Base-by-base conservation (phyloP, 2,888 invertebrate genomes). In the Arge pagana region DNA sequence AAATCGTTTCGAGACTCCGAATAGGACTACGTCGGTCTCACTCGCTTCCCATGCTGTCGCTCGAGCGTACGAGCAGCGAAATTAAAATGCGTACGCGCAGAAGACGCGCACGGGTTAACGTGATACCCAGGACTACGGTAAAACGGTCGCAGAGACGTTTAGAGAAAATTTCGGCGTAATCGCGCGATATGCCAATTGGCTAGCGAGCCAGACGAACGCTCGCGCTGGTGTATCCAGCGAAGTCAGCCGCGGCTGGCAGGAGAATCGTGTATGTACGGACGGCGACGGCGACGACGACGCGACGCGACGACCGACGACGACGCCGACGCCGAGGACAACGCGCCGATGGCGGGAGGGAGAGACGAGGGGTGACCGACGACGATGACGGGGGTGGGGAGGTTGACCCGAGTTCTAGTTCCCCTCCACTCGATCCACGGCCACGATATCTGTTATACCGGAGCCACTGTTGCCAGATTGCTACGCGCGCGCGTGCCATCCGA, bases 321-420 rank as follows among this genome's bases (percentile, higher is more conserved):
- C 16, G 33, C 30, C 23, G 26, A 11, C 33, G 26, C 30, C 48
- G 30, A 4, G 41, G 31, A 18, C 45, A 48, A 41, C 31, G 48
- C 48, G 54, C 40, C 48, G 50, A 37, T 49, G 50, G 39, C 24
- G 26, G 35, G 53, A 45, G 52, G 60, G 58, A 54, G 51, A 48
- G 57, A 53, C 45, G 40, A 52, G 55, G 55, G 56, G 59, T 50
- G 59, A 51, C 59, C 56, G 45, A 33, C 33, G 33, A 23, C 26
- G 31, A 15, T 23, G 45, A 23, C 26, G 56, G 57, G 58, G 60
- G 66, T 59, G 68, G 72, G 71, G 71, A 68, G 68, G 70, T 71
- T 74, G 74, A 74, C 72, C 74, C 69, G 74, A 72, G 72, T 33
- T 45, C 74, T 69, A 72, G 72, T 74, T 72, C 74, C 74, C 74